Conservation (phyloP, 2,888 invertebrate genomes). For the Tricholauxania praeusta region DNA sequence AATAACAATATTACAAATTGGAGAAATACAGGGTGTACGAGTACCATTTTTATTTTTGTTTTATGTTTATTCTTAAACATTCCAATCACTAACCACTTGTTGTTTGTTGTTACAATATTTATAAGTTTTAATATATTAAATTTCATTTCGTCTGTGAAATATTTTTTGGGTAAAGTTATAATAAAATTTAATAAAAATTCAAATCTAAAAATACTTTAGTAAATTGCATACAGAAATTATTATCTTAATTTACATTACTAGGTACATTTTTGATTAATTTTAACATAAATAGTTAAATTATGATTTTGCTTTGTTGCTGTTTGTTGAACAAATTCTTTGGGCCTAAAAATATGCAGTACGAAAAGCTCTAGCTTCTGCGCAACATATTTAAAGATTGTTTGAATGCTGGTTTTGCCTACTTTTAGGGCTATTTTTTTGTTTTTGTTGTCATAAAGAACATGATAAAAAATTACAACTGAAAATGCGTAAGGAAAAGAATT, state of each 20-base stretch:
- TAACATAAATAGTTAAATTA: constrained; percentile 4
- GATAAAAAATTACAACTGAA: too few relatives aligned
- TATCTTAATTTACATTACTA: constrained; percentile 60
- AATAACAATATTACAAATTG: constrained; percentile 25
- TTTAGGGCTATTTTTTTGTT: too few relatives aligned
- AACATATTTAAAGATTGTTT: too few relatives aligned
- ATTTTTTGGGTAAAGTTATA: constrained; percentile 28
- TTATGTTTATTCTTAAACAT: constrained; percentile 50
- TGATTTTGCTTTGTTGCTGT: too few relatives aligned
- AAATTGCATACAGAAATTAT: constrained; percentile 18
- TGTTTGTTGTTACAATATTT: constrained; percentile 40
- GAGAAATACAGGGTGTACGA: constrained; percentile 20
- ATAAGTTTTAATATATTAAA: constrained; percentile 3
- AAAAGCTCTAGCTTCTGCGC: too few relatives aligned
- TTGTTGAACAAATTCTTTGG: too few relatives aligned
- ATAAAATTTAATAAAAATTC: constrained; percentile 21
- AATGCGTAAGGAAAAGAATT: too few relatives aligned
- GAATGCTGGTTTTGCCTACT: too few relatives aligned
- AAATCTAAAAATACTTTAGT: constrained; percentile 14
- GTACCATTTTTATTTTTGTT: constrained; percentile 5
- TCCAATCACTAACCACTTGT: constrained; percentile 64
- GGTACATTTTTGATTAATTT: constrained; percentile 59
- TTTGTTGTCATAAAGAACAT: too few relatives aligned
- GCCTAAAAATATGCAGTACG: too few relatives aligned
- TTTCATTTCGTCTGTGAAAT: constrained; percentile 30